Percentiles rank a stretch among this genome's conserved stretches.
Conservation (phyloP, 2,888 invertebrate genomes). For the Athalia circularis region DNA sequence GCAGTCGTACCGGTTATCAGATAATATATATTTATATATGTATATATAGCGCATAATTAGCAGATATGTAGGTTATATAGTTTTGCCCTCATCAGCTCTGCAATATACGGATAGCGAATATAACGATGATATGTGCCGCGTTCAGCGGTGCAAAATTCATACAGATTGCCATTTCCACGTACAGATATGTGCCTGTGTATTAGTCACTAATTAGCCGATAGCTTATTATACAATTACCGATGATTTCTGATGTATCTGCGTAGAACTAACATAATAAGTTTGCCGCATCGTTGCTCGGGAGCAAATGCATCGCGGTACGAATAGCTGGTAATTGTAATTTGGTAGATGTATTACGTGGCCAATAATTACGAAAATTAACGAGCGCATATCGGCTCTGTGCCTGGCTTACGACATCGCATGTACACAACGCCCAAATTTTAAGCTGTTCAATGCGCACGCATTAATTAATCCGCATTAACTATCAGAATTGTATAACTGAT, state of each 20-base stretch:
- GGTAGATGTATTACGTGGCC: neutral
- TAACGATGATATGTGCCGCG: no score
- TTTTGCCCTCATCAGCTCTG: no score
- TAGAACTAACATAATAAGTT: neutral
- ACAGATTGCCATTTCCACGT: no score
- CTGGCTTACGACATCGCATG: no score
- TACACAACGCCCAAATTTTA: neutral
- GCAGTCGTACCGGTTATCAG: neutral
- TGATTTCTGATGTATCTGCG: neutral
- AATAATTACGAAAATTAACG: constrained; percentile 27
- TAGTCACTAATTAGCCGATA: no score
- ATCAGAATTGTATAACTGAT: neutral
- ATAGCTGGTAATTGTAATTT: constrained; percentile 17
- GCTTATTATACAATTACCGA: no score
- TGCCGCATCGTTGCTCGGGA: neutral
- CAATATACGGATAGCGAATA: no score
- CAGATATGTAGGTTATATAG: no score
- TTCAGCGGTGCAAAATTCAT: no score
- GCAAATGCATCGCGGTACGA: neutral
- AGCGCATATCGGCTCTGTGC: neutral
- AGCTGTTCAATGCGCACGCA: neutral
- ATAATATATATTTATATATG: neutral
- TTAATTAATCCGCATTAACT: neutral
- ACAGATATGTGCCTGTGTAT: no score
- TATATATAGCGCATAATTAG: no score